Evolutionary conservation across 2,888 invertebrate species (phyloP).

Genomic region (Helicoverpa assulta): DNA sequence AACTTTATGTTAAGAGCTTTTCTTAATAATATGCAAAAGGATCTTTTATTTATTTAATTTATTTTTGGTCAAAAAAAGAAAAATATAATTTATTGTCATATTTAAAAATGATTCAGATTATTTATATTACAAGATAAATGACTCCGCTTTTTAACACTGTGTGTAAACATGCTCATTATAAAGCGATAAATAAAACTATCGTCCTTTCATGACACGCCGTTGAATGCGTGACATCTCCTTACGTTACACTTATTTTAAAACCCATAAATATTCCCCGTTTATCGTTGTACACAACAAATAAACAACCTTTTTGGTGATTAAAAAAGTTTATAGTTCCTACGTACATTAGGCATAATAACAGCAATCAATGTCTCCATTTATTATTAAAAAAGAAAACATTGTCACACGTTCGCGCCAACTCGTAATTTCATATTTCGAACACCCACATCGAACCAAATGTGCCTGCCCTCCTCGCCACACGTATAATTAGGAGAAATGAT

Average conservation of each 20-base stretch:
- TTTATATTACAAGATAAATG: constrained; percentile 56
- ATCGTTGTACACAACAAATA: constrained; percentile 63
- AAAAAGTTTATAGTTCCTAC: constrained; percentile 66
- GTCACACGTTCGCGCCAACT: constrained; percentile 86
- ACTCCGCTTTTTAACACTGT: constrained; percentile 63
- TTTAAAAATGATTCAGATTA: constrained; percentile 44
- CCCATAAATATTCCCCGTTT: constrained; percentile 83
- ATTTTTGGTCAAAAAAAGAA: constrained; percentile 10
- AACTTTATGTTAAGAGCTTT: constrained; percentile 1
- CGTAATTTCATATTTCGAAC: constrained; percentile 88
- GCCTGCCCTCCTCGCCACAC: constrained; percentile 80
- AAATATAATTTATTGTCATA: constrained; percentile 36
- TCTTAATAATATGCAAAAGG: constrained; percentile 2
- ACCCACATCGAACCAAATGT: constrained; percentile 85
- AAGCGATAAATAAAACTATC: constrained; percentile 88
- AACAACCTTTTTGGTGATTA: constrained; percentile 45
- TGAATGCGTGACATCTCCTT: constrained; percentile 80
- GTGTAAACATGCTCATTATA: constrained; percentile 87
- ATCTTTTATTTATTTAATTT: too few relatives aligned
- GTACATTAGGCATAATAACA: constrained; percentile 74
- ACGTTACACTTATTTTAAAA: constrained; percentile 78
- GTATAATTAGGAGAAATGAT: constrained; percentile 89
- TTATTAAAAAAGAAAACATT: constrained; percentile 77
- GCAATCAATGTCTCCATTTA: constrained; percentile 74
- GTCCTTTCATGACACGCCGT: constrained; percentile 80